phyloP scores from a whole-genome alignment of 2,888 invertebrate genomes.

The Xylota sylvarum region DNA sequence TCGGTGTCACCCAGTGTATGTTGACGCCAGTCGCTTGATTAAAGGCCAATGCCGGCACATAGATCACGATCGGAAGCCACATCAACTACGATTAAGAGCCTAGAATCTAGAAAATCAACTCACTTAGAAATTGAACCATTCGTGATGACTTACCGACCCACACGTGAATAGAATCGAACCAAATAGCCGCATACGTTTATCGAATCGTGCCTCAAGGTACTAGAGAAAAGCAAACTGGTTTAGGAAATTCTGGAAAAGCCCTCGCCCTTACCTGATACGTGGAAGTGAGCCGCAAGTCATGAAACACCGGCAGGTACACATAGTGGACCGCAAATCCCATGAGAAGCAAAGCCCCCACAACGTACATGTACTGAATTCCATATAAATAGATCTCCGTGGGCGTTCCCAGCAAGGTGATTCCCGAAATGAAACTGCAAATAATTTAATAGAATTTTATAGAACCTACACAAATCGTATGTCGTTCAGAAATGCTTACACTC shows the following conservation, averaged over 20 bases:
- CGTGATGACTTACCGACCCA: slow-evolving; percentile 86
- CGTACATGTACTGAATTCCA: slow-evolving; percentile 90
- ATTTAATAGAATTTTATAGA: slow-evolving; percentile 12
- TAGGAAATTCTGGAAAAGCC: not conserved
- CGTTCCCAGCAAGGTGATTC: slow-evolving; percentile 91
- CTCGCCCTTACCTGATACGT: slow-evolving; percentile 89
- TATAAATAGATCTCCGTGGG: slow-evolving; percentile 92
- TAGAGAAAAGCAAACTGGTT: slow-evolving; percentile 81
- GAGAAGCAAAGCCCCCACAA: slow-evolving; percentile 85
- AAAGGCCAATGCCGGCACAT: slow-evolving; percentile 90
- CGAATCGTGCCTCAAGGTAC: slow-evolving; percentile 89
- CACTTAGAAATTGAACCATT: slow-evolving; percentile 26
- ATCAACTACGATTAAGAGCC: slow-evolving; percentile 86
- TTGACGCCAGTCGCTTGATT: slow-evolving; percentile 93
- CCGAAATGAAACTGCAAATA: slow-evolving; percentile 88
- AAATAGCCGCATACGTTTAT: slow-evolving; percentile 88
- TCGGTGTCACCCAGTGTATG: slow-evolving; percentile 90
- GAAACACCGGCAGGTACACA: slow-evolving; percentile 90
- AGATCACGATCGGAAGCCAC: slow-evolving; percentile 90
- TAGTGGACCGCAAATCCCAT: slow-evolving; percentile 88
- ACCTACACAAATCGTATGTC: not conserved
- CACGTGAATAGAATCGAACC: slow-evolving; percentile 89
- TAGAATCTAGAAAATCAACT: slow-evolving; percentile 62
- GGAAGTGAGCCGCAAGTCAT: slow-evolving; percentile 89
- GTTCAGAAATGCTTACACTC: not conserved